phyloP scores from a whole-genome alignment of 2,113 vertebrate genomes.

The Lonchura striata region DNA sequence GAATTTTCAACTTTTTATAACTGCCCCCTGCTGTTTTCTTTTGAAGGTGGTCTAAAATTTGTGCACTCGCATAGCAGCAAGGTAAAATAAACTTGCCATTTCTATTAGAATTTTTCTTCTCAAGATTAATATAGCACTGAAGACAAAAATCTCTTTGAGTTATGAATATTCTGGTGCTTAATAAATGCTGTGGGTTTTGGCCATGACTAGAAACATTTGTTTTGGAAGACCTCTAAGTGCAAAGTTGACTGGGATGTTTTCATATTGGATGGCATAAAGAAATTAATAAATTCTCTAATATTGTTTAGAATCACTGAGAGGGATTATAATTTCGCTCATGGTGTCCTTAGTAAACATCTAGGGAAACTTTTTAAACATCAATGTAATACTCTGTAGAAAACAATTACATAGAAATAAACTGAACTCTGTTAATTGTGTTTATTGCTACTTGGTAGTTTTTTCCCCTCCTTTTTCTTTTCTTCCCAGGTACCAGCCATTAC shows the following conservation, averaged over 20 bases:
- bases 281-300: not conserved
- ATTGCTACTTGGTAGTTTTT: not conserved
- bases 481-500: slow-evolving; percentile 92
- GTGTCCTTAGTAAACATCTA: not conserved
- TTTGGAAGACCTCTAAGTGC: not conserved
- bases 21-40: not conserved
- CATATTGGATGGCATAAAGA: not conserved
- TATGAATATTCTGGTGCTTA: not conserved
- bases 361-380: not conserved
- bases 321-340: not conserved
- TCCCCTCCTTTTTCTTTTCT: rapidly evolving
- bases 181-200: not conserved
- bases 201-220: not conserved
- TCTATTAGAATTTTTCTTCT: not conserved
- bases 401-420: not conserved
- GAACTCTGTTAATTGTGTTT: not conserved
- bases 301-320: not conserved
- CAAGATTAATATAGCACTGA: not conserved
- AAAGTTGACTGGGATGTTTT: not conserved
- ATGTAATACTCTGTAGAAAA: not conserved
- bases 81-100: not conserved
- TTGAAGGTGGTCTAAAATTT: not conserved
- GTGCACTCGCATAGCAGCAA: not conserved
- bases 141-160: not conserved
- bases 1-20: not conserved